Percentiles rank a stretch among this genome's conserved stretches.
These are phyloP conservation scores for Samia ricini DNA, from an alignment of 1,140 invertebrate genomes.

Conservation along the genomic window DNA sequence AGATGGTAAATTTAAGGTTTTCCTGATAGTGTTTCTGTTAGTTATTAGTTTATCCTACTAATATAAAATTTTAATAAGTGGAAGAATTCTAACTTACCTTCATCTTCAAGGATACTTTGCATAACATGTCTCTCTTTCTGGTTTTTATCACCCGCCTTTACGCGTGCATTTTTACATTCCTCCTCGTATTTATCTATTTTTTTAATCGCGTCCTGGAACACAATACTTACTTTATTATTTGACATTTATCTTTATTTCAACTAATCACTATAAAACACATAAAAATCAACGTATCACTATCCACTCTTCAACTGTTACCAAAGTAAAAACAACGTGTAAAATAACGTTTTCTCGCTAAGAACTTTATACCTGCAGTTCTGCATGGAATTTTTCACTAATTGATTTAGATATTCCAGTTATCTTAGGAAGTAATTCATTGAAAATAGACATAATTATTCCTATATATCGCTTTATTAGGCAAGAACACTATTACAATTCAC, in stretches of 20 bases:
- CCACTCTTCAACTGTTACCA: background rate
- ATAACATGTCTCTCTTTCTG: constrained; percentile 55
- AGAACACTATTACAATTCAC: constrained; percentile 55
- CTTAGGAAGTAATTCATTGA: constrained; percentile 62
- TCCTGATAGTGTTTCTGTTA: too few species aligned
- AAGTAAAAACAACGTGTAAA: background rate
- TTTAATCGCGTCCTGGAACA: constrained; percentile 47
- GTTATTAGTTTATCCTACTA: too few species aligned
- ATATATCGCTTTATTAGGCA: constrained; percentile 23
- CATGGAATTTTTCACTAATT: constrained; percentile 47
- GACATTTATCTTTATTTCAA: background rate
- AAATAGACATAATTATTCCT: constrained; percentile 62
- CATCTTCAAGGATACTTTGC: constrained; percentile 60
- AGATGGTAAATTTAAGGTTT: too few species aligned
- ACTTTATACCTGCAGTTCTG: constrained; percentile 50
- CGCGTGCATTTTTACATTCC: constrained; percentile 46
- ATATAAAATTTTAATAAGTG: background rate
- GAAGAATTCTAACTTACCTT: constrained; percentile 32
- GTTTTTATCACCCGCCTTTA: constrained; percentile 38
- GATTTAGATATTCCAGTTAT: constrained; percentile 50
- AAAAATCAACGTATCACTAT: constrained; percentile 9
- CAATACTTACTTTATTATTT: constrained; percentile 17
- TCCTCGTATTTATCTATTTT: constrained; percentile 59
- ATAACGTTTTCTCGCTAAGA: background rate
- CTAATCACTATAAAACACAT: constrained; percentile 17